Evolutionary conservation across 1,140 invertebrate genomes (phyloP).

Genomic region (Myzus persicae): DNA sequence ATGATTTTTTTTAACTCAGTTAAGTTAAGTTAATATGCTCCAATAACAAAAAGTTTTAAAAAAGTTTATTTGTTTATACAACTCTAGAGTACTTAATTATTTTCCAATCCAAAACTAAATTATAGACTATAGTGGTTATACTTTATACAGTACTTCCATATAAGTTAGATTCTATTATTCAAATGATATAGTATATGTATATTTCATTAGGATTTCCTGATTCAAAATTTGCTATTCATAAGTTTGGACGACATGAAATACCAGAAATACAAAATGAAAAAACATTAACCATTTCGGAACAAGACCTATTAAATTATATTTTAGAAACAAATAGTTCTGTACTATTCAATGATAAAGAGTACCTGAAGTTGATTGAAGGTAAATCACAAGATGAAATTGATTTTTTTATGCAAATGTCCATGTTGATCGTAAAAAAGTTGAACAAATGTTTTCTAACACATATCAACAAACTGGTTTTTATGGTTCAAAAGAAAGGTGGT

Average conservation of each 20-base stretch:
- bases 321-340: neutral
- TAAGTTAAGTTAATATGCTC: too few species aligned
- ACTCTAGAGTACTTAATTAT: too few species aligned
- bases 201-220: neutral
- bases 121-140: too few species aligned
- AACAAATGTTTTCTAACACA: neutral
- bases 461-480: conserved; percentile 1
- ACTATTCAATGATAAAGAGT: neutral
- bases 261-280: neutral
- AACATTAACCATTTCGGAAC: neutral
- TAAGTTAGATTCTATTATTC: too few species aligned
- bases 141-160: too few species aligned
- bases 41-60: too few species aligned
- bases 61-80: too few species aligned
- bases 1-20: too few species aligned
- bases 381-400: neutral
- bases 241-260: neutral
- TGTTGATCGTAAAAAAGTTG: neutral
- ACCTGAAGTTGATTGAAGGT: neutral
- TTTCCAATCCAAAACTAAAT: too few species aligned
- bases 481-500: neutral
- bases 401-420: neutral
- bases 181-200: too few species aligned
- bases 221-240: neutral
- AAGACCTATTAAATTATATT: neutral